Percentiles rank a stretch among this genome's conserved stretches.
Evolutionary conservation across 2,797 vertebrate genomes (phyloP).

Genomic region (Hoplostethus atlanticus): DNA sequence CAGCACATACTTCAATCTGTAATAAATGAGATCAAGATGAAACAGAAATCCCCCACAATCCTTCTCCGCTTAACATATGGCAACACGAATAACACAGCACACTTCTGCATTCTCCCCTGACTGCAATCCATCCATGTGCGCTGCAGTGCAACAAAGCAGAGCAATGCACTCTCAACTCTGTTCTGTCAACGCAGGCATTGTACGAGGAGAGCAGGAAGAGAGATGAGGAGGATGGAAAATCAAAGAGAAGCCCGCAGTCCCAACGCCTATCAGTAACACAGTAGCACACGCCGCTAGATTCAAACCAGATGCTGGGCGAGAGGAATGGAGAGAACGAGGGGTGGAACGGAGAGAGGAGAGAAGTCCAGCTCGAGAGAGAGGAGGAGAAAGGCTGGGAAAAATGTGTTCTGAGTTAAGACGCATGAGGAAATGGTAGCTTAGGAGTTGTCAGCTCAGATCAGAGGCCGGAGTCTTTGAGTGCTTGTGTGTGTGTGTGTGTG

Average conservation of each 20-base stretch:
- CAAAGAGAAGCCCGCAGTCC: conserved; percentile 81
- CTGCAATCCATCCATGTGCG: neutral
- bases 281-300: conserved; percentile 86
- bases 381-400: conserved; percentile 78
- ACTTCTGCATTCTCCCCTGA: neutral
- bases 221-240: conserved; percentile 62
- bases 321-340: conserved; percentile 33
- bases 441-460: conserved; percentile 90
- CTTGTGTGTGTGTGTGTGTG: conserved; percentile 21
- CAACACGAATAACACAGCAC: neutral
- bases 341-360: no score
- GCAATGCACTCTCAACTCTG: conserved; percentile 19
- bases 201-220: conserved; percentile 62
- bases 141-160: conserved; percentile 29
- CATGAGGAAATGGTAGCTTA: conserved; percentile 91
- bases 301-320: conserved; percentile 87
- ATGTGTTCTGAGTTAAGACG: conserved; percentile 90
- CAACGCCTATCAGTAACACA: conserved; percentile 83
- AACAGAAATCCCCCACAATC: conserved; percentile 6
- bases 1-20: conserved; percentile 6
- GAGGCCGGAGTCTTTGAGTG: conserved; percentile 75
- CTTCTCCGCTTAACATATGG: neutral
- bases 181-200: conserved; percentile 66
- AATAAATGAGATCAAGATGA: conserved; percentile 9
- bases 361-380: neutral